These are phyloP conservation scores for Netelia fuscicornis DNA, from an alignment of 2,888 invertebrate genomes.

Conservation along the genomic window DNA sequence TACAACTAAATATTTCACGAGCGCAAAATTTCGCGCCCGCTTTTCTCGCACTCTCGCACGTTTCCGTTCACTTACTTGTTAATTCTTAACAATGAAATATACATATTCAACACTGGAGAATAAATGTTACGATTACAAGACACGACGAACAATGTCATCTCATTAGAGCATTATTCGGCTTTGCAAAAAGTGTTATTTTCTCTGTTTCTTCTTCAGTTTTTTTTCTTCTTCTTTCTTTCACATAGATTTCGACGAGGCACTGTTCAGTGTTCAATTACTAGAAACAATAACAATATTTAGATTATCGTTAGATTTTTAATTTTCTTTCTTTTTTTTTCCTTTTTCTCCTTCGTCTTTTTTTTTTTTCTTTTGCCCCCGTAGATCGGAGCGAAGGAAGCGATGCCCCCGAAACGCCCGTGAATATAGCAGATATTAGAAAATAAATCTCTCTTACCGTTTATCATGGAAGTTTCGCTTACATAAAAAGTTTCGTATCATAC, in stretches of 20 bases:
- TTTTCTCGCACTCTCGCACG: neutral
- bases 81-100: slow-evolving; percentile 70
- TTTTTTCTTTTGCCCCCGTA: slow-evolving; percentile 3
- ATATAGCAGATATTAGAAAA: slow-evolving; percentile 78
- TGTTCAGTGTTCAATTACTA: slow-evolving; percentile 82
- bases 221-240: slow-evolving; percentile 71
- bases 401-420: slow-evolving; percentile 68
- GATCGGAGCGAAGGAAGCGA: slow-evolving; percentile 63
- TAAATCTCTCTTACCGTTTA: slow-evolving; percentile 78
- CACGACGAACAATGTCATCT: slow-evolving; percentile 74
- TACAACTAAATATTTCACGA: slow-evolving; percentile 15
- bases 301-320: slow-evolving; percentile 72
- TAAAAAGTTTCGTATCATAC: slow-evolving; percentile 61
- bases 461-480: slow-evolving; percentile 72
- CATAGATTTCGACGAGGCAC: slow-evolving; percentile 83
- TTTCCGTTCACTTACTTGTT: slow-evolving; percentile 43
- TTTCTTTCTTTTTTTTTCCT: slow-evolving; percentile 25
- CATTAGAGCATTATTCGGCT: slow-evolving; percentile 58
- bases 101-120: slow-evolving; percentile 76
- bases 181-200: slow-evolving; percentile 60
- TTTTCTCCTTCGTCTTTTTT: slow-evolving; percentile 25
- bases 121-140: slow-evolving; percentile 75
- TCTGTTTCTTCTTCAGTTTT: slow-evolving; percentile 35
- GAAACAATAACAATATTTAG: slow-evolving; percentile 81
- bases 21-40: slow-evolving; percentile 1